A percentile compares a stretch with the other conserved stretches of the same genome.
These are phyloP conservation scores for Nomada lathburiana DNA, from an alignment of 2,888 invertebrate genomes.

Conservation along the genomic window DNA sequence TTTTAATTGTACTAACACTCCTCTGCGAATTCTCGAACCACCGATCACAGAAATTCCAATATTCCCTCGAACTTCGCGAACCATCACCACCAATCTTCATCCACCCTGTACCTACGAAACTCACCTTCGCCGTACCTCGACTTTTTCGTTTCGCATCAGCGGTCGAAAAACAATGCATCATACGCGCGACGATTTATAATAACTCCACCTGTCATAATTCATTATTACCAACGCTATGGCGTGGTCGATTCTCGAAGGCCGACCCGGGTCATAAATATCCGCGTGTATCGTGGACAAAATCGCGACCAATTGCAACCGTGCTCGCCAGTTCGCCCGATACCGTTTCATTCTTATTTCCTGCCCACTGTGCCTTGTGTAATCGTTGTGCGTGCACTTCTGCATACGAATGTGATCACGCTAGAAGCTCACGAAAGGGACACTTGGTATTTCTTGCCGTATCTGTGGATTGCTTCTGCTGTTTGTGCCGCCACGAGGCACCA, in stretches of 20 bases:
- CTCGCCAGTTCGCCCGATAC: constrained; percentile 27
- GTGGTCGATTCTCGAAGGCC: constrained; percentile 15
- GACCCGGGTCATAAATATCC: constrained; percentile 51
- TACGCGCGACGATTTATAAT: constrained; percentile 39
- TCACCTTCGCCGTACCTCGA: neutral
- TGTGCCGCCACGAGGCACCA: constrained; percentile 48
- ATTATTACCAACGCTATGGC: constrained; percentile 37
- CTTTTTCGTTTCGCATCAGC: constrained; percentile 24
- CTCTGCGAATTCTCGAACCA: too few relatives aligned
- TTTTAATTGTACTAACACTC: too few relatives aligned
- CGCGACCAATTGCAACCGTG: constrained; percentile 67
- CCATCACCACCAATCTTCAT: too few relatives aligned
- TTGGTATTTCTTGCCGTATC: constrained; percentile 46
- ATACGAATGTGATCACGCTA: constrained; percentile 54
- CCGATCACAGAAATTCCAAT: too few relatives aligned
- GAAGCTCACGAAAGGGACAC: constrained; percentile 45
- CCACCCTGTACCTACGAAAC: neutral
- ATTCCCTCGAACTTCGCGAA: too few relatives aligned
- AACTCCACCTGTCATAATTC: constrained; percentile 45
- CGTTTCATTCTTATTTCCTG: constrained; percentile 34
- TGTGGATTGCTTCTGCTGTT: constrained; percentile 34
- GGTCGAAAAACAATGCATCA: constrained; percentile 44
- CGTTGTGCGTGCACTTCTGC: constrained; percentile 58
- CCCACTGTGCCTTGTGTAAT: constrained; percentile 48
- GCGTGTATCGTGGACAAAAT: constrained; percentile 62